A percentile compares a stretch with the other conserved stretches of the same genome.
Evolutionary conservation across 2,113 vertebrate genomes (phyloP).

Genomic region (Eretmochelys imbricata): DNA sequence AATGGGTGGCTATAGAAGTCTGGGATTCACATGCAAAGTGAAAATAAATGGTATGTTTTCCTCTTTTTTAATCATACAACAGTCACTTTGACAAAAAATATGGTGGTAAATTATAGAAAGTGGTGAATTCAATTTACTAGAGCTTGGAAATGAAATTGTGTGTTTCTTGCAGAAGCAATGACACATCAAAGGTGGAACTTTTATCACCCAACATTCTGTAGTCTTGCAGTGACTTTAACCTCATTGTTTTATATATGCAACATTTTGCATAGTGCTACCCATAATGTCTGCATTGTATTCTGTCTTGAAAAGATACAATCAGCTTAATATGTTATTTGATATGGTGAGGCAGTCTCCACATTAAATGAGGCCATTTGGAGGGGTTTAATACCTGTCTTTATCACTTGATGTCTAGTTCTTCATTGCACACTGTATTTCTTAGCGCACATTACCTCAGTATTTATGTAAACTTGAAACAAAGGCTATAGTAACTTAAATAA

Average conservation of each 20-base stretch:
- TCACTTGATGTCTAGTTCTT: slow-evolving; percentile 15
- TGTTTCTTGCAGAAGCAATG: not conserved
- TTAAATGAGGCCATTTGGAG: slow-evolving; percentile 17
- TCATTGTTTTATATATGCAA: not conserved
- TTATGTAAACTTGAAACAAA: not conserved
- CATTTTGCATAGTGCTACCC: not conserved
- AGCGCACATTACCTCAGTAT: not conserved
- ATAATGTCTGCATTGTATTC: not conserved
- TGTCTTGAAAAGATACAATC: slow-evolving; percentile 8
- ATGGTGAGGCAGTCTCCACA: not conserved
- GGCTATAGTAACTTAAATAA: not conserved
- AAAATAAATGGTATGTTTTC: not conserved
- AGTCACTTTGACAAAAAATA: not conserved
- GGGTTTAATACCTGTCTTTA: slow-evolving; percentile 8
- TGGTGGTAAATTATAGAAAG: not conserved
- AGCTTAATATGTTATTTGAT: not conserved
- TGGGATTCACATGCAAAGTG: not conserved
- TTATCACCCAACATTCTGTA: not conserved
- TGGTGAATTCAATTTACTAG: not conserved
- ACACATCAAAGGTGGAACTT: not conserved
- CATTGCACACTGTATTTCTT: not conserved
- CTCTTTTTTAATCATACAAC: not conserved
- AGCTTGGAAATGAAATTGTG: not conserved
- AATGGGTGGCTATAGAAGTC: not conserved
- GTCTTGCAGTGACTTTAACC: not conserved